These are phyloP conservation scores for Platysternon megacephalum DNA, from an alignment of 2,113 vertebrate species.

Conservation along the genomic window DNA sequence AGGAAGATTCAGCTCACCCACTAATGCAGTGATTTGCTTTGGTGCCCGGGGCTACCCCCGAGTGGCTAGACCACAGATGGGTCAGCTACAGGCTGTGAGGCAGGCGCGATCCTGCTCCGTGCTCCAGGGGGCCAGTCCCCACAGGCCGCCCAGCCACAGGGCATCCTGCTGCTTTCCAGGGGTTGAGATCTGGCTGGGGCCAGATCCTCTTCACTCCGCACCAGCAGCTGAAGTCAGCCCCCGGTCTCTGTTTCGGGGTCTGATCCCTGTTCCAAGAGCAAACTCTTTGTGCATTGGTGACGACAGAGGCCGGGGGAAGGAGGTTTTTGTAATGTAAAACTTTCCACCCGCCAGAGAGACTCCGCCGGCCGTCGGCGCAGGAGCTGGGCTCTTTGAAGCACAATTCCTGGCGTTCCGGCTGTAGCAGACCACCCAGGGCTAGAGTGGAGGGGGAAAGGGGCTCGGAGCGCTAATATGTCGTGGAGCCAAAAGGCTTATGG, in stretches of 20 bases:
- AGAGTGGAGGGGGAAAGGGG: no score
- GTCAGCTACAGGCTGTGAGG: neutral
- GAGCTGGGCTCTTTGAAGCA: neutral
- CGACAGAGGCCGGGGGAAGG: no score
- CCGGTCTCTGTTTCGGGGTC: neutral
- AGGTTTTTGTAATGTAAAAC: neutral
- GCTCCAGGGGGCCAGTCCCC: neutral
- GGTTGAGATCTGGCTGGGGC: neutral
- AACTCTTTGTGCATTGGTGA: neutral
- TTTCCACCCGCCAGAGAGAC: neutral
- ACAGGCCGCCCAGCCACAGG: neutral
- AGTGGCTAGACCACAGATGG: neutral
- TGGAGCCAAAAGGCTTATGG: neutral
- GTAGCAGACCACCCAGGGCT: neutral
- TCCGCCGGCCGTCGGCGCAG: no score
- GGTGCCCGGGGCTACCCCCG: no score
- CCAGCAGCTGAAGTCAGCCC: neutral
- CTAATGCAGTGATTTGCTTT: neutral
- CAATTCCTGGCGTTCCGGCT: neutral
- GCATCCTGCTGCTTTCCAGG: neutral
- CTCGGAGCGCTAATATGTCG: no score
- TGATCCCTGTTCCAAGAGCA: neutral
- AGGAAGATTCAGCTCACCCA: fast-evolving
- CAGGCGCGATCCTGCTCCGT: neutral
- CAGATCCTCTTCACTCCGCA: neutral